Conservation (phyloP, 2,888 invertebrate genomes). For the Drosophila falleni region DNA sequence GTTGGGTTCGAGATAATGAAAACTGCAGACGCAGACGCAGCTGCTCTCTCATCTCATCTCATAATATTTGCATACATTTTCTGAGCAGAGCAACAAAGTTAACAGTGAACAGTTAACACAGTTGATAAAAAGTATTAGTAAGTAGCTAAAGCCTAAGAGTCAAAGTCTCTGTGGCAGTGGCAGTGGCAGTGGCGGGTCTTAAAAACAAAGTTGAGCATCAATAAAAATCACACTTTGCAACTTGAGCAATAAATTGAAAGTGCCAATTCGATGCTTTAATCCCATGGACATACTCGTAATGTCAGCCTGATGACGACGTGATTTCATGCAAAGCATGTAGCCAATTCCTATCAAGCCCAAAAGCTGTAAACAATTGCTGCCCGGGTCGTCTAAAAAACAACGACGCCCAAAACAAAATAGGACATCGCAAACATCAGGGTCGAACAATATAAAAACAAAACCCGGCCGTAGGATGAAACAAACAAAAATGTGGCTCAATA, state of each 20-base stretch:
- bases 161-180: constrained; percentile 3
- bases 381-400: constrained; percentile 67
- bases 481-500: constrained; percentile 73
- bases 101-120: constrained; percentile 38
- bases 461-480: constrained; percentile 44
- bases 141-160: constrained; percentile 44
- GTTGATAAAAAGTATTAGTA: constrained; percentile 62
- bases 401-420: constrained; percentile 34
- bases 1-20: constrained; percentile 61
- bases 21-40: constrained; percentile 69
- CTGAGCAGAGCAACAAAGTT: constrained; percentile 38
- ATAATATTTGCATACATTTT: constrained; percentile 69
- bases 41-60: constrained; percentile 16
- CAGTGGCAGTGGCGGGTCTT: constrained; percentile 8
- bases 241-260: constrained; percentile 76
- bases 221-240: constrained; percentile 78
- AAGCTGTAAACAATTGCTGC: constrained; percentile 78
- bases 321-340: constrained; percentile 79
- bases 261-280: constrained; percentile 78
- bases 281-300: constrained; percentile 74
- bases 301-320: constrained; percentile 79
- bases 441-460: constrained; percentile 28
- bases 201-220: constrained; percentile 65
- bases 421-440: constrained; percentile 17
- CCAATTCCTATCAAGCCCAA: constrained; percentile 61